Conservation (phyloP, 2,113 vertebrate genomes). For the Taurulus bubalis region DNA sequence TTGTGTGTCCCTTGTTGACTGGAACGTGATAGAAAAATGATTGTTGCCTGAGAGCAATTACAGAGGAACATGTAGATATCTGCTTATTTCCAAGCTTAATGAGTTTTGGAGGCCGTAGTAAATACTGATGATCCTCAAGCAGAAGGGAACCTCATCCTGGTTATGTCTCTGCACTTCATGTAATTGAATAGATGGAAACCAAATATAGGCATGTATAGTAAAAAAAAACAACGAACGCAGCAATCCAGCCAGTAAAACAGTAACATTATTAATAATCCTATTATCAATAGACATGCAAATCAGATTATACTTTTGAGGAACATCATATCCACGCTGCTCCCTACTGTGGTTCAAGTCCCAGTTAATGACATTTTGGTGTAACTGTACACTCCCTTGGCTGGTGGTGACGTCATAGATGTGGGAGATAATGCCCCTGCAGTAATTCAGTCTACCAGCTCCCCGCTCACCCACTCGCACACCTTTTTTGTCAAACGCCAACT, state of each 20-base stretch:
- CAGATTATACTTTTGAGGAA: slow-evolving; percentile 33
- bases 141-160: slow-evolving; percentile 55
- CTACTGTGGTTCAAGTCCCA: slow-evolving; percentile 7
- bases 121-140: slow-evolving; percentile 51
- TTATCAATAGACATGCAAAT: slow-evolving; percentile 15
- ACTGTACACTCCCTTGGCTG: slow-evolving; percentile 34
- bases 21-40: slow-evolving; percentile 11
- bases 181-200: slow-evolving; percentile 35
- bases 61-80: slow-evolving; percentile 20
- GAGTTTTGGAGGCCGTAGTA: slow-evolving; percentile 57
- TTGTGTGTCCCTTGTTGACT: slow-evolving; percentile 5
- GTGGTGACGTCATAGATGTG: slow-evolving; percentile 47
- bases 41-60: slow-evolving; percentile 44
- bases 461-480: slow-evolving; percentile 36
- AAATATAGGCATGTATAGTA: neutral
- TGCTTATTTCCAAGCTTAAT: slow-evolving; percentile 64
- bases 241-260: neutral
- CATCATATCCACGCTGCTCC: slow-evolving; percentile 12
- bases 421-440: slow-evolving; percentile 48
- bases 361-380: slow-evolving; percentile 54
- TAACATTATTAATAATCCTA: neutral
- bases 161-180: slow-evolving; percentile 13
- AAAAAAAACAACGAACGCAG: slow-evolving; percentile 6
- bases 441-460: slow-evolving; percentile 45
- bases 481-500: slow-evolving; percentile 62